Evolutionary conservation across 1,140 invertebrate species (phyloP).

Genomic region (Euura saliciscinereae): DNA sequence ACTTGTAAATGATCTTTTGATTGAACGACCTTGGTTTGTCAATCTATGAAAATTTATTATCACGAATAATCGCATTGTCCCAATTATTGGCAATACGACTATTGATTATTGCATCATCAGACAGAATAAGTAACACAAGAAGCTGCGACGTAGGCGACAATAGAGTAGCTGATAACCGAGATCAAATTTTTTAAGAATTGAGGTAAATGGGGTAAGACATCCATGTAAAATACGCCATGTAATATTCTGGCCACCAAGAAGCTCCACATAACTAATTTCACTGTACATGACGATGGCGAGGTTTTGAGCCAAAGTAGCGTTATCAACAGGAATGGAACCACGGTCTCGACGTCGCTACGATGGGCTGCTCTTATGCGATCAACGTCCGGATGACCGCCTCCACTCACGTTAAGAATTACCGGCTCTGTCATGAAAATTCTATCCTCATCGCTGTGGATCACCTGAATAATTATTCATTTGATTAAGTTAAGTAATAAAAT

Average conservation of each 20-base stretch:
- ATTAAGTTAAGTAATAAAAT: constrained; percentile 9
- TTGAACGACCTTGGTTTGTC: too few species aligned
- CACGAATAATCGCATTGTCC: too few species aligned
- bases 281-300: constrained; percentile 27
- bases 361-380: constrained; percentile 41
- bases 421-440: constrained; percentile 40
- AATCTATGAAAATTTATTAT: too few species aligned
- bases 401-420: constrained; percentile 33
- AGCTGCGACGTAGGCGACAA: constrained; percentile 29
- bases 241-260: constrained; percentile 38
- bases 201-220: constrained; percentile 16
- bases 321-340: constrained; percentile 37
- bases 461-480: constrained; percentile 27
- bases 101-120: too few species aligned
- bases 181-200: not conserved
- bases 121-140: constrained; percentile 17
- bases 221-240: constrained; percentile 33
- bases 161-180: constrained; percentile 19
- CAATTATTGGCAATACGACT: too few species aligned
- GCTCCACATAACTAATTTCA: constrained; percentile 28
- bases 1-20: too few species aligned
- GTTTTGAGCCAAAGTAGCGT: constrained; percentile 39
- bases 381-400: constrained; percentile 44
- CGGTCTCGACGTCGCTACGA: constrained; percentile 36
- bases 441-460: constrained; percentile 51